A percentile compares a stretch with the other conserved stretches of the same genome.
Conservation (phyloP, 2,113 vertebrate genomes). For the Hippopotamus amphibius region DNA sequence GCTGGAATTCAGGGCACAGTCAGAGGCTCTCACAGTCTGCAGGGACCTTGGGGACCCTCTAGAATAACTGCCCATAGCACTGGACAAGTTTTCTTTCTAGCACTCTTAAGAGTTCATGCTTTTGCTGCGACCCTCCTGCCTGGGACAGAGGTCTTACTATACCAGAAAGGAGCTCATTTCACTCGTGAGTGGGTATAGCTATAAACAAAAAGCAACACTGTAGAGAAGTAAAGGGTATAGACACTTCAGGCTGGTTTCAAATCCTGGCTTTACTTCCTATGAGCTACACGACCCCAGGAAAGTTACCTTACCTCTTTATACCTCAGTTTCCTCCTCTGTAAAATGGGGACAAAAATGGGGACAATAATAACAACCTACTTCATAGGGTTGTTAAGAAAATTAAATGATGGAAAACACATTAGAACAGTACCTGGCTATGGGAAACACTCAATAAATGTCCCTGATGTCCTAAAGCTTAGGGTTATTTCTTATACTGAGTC, state of each 20-base stretch:
- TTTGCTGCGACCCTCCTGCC: neutral
- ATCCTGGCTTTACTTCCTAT: neutral
- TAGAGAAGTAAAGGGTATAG: neutral
- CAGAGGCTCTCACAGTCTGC: neutral
- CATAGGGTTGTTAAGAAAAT: neutral
- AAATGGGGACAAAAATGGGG: neutral
- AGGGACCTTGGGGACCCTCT: neutral
- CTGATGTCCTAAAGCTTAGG: neutral
- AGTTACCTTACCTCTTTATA: neutral
- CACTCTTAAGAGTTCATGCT: neutral
- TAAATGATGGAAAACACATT: neutral
- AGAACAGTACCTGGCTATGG: neutral
- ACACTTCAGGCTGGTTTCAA: neutral
- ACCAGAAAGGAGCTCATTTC: neutral
- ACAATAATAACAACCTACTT: neutral
- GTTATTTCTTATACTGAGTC: neutral
- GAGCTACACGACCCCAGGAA: neutral
- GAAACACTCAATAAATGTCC: too few relatives aligned
- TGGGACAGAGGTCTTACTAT: neutral
- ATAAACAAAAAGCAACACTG: accelerated
- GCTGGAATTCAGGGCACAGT: neutral
- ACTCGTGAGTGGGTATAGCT: neutral
- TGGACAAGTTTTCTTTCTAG: neutral
- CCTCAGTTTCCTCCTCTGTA: neutral
- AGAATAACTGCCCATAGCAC: neutral